Evolutionary conservation across 2,797 vertebrate genomes (phyloP).

Genomic region (Squalus acanthias): DNA sequence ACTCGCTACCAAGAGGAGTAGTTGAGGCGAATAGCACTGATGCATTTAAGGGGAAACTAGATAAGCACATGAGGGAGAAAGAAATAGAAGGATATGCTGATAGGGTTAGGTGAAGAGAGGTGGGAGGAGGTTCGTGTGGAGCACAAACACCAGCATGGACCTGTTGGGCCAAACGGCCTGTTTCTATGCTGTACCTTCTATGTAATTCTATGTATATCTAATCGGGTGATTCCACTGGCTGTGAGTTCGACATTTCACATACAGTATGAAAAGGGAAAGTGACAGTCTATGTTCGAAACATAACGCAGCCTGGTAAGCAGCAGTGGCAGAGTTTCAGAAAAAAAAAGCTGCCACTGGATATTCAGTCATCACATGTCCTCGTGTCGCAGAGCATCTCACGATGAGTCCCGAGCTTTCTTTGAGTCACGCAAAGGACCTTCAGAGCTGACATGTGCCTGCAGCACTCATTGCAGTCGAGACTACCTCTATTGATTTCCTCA

Average conservation of each 20-base stretch:
- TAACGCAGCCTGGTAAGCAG: neutral
- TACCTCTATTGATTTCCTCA: neutral
- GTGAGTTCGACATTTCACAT: neutral
- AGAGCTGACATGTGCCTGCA: neutral
- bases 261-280: neutral
- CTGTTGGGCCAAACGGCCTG: no score
- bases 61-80: no score
- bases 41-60: no score
- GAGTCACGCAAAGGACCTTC: neutral
- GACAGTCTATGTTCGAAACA: neutral
- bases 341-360: neutral
- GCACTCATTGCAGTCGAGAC: neutral
- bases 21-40: no score
- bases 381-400: no score
- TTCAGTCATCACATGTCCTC: neutral
- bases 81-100: no score
- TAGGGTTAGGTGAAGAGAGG: no score
- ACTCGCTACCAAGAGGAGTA: no score
- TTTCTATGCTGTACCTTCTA: no score
- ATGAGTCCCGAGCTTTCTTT: neutral
- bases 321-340: neutral
- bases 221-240: neutral
- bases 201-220: neutral
- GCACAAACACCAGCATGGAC: no score
- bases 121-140: no score